Evolutionary conservation across 1,140 invertebrate genomes (phyloP).

Genomic region (Leptoteleia sp.): DNA sequence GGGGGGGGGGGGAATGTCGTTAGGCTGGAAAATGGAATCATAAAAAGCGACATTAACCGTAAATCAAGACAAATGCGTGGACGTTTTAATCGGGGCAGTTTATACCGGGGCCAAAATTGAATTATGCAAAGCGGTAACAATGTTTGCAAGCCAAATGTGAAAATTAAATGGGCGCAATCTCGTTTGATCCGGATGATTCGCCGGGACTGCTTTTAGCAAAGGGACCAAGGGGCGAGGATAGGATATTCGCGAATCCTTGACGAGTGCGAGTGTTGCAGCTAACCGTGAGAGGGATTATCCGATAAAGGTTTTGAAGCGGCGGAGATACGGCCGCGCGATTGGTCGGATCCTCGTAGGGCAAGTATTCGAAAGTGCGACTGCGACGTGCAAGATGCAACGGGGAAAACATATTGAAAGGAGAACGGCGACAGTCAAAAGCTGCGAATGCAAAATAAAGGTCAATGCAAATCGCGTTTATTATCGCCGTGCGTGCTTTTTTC

Average conservation of each 20-base stretch:
- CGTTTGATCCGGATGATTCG: slow-evolving; percentile 1
- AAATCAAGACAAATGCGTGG: no score
- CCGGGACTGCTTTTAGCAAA: no score
- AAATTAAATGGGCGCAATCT: no score
- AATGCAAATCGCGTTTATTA: slow-evolving; percentile 47
- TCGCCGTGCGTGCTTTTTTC: slow-evolving; percentile 44
- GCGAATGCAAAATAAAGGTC: slow-evolving; percentile 39
- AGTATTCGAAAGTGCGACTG: slow-evolving; percentile 15
- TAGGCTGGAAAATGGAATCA: no score
- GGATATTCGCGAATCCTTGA: neutral
- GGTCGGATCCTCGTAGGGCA: neutral
- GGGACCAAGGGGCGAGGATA: no score
- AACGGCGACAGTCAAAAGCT: slow-evolving; percentile 18
- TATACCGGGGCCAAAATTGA: no score
- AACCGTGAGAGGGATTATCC: slow-evolving; percentile 15
- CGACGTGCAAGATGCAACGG: neutral
- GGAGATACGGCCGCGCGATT: neutral
- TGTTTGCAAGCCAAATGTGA: no score
- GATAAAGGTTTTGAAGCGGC: slow-evolving; percentile 2
- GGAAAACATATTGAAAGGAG: slow-evolving; percentile 13
- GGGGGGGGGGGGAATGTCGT: no score
- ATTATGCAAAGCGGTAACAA: no score
- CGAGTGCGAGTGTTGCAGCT: slow-evolving; percentile 7
- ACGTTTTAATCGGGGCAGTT: no score
- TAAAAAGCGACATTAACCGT: no score